These are phyloP conservation scores for Teleopsis dalmanni DNA, from an alignment of 1,140 invertebrate genomes.

Conservation along the genomic window DNA sequence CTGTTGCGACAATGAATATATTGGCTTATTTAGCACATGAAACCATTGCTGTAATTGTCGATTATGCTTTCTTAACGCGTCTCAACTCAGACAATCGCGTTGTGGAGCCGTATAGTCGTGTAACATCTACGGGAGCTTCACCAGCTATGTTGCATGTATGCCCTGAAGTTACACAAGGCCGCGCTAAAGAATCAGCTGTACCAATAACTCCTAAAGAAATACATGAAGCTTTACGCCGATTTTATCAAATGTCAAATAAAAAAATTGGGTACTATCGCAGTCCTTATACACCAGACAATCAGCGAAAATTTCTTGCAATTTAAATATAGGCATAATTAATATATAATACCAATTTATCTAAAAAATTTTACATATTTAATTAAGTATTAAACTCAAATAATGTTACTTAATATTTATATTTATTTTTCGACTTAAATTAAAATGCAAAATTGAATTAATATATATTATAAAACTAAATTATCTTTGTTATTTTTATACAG, in stretches of 20 bases:
- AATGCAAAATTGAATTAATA: neutral
- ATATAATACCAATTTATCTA: neutral
- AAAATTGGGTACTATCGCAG: constrained; percentile 38
- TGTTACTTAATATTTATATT: no score
- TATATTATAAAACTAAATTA: neutral
- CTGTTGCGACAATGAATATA: constrained; percentile 39
- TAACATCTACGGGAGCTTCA: constrained; percentile 37
- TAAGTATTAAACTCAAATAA: no score
- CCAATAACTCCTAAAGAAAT: constrained; percentile 42
- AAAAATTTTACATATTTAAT: neutral
- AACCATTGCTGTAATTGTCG: constrained; percentile 40
- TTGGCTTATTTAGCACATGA: constrained; percentile 41
- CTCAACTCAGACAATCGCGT: constrained; percentile 35
- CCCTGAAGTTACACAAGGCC: constrained; percentile 41
- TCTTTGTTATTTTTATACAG: neutral
- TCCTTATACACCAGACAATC: constrained; percentile 33
- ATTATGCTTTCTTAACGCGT: constrained; percentile 38
- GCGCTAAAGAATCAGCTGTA: constrained; percentile 39
- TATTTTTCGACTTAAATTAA: no score
- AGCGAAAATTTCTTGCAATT: constrained; percentile 37
- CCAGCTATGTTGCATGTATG: constrained; percentile 41
- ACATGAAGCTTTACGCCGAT: constrained; percentile 39
- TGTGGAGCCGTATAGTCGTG: constrained; percentile 39
- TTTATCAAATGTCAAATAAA: constrained; percentile 34
- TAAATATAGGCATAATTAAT: constrained; percentile 17